Evolutionary conservation across 2,113 vertebrate genomes (phyloP).

Genomic region (Cichladusa arquata): DNA sequence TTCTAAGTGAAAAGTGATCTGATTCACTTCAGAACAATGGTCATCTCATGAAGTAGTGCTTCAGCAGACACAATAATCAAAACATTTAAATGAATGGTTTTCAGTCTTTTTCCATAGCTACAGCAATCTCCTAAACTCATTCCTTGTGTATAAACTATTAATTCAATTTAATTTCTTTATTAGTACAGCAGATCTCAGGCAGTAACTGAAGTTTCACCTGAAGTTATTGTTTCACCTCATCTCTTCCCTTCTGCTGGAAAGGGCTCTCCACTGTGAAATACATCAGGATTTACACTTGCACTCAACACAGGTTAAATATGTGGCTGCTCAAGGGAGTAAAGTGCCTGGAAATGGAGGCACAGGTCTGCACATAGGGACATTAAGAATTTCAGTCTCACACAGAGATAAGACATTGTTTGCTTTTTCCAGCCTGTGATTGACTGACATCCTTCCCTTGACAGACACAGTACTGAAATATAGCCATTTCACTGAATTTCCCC

Average conservation of each 20-base stretch:
- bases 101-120: background rate
- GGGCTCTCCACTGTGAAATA: background rate
- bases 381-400: background rate
- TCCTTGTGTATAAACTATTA: background rate
- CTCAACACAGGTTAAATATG: background rate
- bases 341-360: background rate
- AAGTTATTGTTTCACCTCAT: background rate
- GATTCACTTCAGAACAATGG: background rate
- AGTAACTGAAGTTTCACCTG: background rate
- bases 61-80: background rate
- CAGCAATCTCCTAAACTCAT: background rate
- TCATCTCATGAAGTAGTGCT: background rate
- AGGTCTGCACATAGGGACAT: background rate
- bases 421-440: background rate
- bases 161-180: background rate
- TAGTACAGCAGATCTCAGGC: background rate
- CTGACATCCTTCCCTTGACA: background rate
- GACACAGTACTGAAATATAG: background rate
- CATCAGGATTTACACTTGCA: background rate
- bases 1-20: background rate
- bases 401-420: background rate
- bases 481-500: background rate
- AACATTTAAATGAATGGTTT: background rate
- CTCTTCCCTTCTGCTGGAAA: background rate
- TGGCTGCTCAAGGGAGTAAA: background rate